Evolutionary conservation across 1,140 invertebrate species (phyloP), one percentile per base, ranked within the genome.

Genomic region (Cherax quadricarinatus): DNA sequence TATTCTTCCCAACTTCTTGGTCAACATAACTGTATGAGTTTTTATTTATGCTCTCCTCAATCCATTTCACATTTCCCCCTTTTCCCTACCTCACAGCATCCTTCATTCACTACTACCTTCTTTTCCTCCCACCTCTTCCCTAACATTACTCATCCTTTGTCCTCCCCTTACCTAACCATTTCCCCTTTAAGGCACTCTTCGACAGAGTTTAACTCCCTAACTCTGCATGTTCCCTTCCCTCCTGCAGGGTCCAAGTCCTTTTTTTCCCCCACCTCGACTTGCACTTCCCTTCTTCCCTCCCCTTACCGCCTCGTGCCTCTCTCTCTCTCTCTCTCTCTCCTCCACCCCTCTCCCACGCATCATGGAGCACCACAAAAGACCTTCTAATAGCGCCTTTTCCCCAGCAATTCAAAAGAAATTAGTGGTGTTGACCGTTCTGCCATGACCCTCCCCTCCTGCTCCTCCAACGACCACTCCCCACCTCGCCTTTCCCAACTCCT

Each of bases 351-450:
- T 53, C 48, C 83, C 62, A 66, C 53, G 60, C 24, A 62, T 85
- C 83, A 85, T 53, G 70, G 60, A 85, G 30, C 24, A 48, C 86
- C 86, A 88, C 86, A 88, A 88, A 80, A 80, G 86, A 80, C 51
- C 75, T 80, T 80, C 73, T 80, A 80, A 88, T 88, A 80, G 49
- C 86, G 24, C 78, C 48, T 80, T 80, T 88, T 88, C 57, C 49
- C 86, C 78, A 30, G 41, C 30, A 88, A 79, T 88, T 73, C n/a
- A 62, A 73, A 73, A 60, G 73, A 60, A 80, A 88, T 80, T 88
- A 88, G 86, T 78, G 86, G 57, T 16, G 53, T 62, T 88, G 86
- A 88, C 86, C 75, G 30, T 21, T 75, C 53, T 41, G 49, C 24
- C 86, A 21, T 30, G 62, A 12, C 21, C 86, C 86, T 24, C 12